A percentile compares a stretch with the other conserved stretches of the same genome.
These are phyloP conservation scores for Homalodisca vitripennis DNA, from an alignment of 1,140 invertebrate species.

Conservation along the genomic window DNA sequence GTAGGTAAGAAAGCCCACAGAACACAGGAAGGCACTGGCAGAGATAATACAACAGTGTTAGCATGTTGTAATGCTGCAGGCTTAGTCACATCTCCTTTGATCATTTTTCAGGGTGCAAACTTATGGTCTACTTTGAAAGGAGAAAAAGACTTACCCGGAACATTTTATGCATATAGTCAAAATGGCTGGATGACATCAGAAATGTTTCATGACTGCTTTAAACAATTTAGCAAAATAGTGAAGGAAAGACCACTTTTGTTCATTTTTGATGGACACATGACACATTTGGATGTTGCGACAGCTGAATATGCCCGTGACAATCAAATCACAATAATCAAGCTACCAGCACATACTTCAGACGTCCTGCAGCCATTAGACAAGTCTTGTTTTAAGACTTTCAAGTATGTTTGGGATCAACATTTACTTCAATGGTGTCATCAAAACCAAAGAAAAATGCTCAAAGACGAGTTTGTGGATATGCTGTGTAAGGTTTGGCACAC, in stretches of 20 bases:
- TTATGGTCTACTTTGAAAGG: constrained; percentile 19
- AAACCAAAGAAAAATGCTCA: neutral
- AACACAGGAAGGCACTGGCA: constrained; percentile 22
- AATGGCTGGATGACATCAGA: constrained; percentile 32
- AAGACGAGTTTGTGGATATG: neutral
- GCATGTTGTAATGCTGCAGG: constrained; percentile 31
- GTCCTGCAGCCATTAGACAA: constrained; percentile 24
- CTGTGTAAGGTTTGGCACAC: neutral
- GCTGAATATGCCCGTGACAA: constrained; percentile 14
- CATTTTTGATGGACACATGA: constrained; percentile 31
- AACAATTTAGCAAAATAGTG: too few species aligned
- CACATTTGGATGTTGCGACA: constrained; percentile 25
- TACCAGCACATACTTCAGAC: neutral
- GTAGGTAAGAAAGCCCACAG: constrained; percentile 28
- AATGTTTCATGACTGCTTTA: constrained; percentile 26
- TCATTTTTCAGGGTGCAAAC: constrained; percentile 26
- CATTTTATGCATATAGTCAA: constrained; percentile 26
- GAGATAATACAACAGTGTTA: constrained; percentile 28
- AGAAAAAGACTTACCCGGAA: constrained; percentile 30
- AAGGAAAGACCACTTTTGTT: constrained; percentile 25
- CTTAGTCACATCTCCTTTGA: constrained; percentile 21
- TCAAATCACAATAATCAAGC: constrained; percentile 25
- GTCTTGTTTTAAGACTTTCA: constrained; percentile 23
- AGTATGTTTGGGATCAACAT: constrained; percentile 17
- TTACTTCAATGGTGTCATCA: neutral